These are phyloP conservation scores for Thaumetopoea pityocampa DNA, from an alignment of 1,140 invertebrate species.

Conservation along the genomic window DNA sequence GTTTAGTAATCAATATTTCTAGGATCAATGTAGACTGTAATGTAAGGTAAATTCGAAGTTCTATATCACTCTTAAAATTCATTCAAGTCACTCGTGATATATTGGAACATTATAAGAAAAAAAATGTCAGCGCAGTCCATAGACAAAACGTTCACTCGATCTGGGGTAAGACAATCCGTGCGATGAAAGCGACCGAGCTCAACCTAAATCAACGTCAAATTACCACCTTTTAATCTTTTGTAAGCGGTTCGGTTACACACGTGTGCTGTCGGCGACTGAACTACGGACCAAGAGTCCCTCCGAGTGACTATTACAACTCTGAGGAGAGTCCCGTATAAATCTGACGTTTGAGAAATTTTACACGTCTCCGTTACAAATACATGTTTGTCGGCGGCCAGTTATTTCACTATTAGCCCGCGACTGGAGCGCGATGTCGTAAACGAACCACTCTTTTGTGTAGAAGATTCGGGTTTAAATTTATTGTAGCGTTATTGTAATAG, in stretches of 20 bases:
- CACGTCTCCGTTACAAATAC: slow-evolving; percentile 60
- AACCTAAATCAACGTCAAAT: slow-evolving; percentile 73
- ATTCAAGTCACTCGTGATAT: slow-evolving; percentile 42
- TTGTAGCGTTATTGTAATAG: slow-evolving; percentile 29
- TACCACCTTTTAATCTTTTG: slow-evolving; percentile 71
- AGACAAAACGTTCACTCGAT: slow-evolving; percentile 45
- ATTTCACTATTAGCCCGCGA: slow-evolving; percentile 50
- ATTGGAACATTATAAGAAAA: slow-evolving; percentile 46
- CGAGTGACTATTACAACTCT: no score
- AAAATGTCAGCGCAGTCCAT: slow-evolving; percentile 23
- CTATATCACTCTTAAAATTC: slow-evolving; percentile 30
- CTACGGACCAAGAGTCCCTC: no score
- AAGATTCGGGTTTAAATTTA: slow-evolving; percentile 39
- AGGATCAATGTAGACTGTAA: slow-evolving; percentile 1
- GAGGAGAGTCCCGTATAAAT: slow-evolving; percentile 59
- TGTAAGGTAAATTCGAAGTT: slow-evolving; percentile 12
- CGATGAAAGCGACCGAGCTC: slow-evolving; percentile 53
- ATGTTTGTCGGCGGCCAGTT: slow-evolving; percentile 39
- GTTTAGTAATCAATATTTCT: no score
- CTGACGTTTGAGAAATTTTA: slow-evolving; percentile 67
- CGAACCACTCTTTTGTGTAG: slow-evolving; percentile 41
- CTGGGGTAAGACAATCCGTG: slow-evolving; percentile 60
- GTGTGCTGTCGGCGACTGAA: slow-evolving; percentile 54
- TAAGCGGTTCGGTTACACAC: slow-evolving; percentile 64
- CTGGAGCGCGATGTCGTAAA: slow-evolving; percentile 48